phyloP scores from a whole-genome alignment of 2,113 vertebrate species.

The Alligator sinensis region DNA sequence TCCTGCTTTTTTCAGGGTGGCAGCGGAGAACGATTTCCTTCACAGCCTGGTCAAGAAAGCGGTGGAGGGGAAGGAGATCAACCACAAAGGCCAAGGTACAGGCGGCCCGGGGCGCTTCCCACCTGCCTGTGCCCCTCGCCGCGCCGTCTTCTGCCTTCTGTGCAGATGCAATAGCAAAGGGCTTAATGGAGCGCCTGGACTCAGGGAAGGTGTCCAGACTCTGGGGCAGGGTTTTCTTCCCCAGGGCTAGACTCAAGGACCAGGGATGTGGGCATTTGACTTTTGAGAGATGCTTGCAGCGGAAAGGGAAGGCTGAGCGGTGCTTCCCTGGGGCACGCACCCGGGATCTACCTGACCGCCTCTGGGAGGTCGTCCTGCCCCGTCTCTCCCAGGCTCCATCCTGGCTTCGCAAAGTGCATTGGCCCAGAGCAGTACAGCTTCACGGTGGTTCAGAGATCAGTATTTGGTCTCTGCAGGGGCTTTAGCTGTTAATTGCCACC shows the following conservation, averaged over 20 bases:
- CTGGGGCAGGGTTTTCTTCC: too few species aligned
- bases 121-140: not conserved
- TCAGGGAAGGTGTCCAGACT: too few species aligned
- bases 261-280: too few species aligned
- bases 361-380: not conserved
- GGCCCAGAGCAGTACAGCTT: too few species aligned
- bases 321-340: not conserved
- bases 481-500: accelerated
- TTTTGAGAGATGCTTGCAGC: too few species aligned
- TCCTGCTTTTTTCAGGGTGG: not conserved
- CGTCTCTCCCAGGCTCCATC: not conserved
- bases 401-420: not conserved
- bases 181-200: not conserved
- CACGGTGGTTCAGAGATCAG: accelerated
- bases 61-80: constrained; percentile 65
- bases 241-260: too few species aligned
- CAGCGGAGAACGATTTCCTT: constrained; percentile 70
- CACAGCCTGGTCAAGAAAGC: constrained; percentile 70
- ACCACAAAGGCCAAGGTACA: constrained; percentile 76
- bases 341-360: not conserved
- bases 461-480: accelerated
- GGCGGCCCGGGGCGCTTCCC: accelerated
- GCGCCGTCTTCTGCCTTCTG: too few species aligned
- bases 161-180: not conserved
- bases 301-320: not conserved